Evolutionary conservation across 2,797 vertebrate species (phyloP).

Genomic region (Ctenopoma multispine): DNA sequence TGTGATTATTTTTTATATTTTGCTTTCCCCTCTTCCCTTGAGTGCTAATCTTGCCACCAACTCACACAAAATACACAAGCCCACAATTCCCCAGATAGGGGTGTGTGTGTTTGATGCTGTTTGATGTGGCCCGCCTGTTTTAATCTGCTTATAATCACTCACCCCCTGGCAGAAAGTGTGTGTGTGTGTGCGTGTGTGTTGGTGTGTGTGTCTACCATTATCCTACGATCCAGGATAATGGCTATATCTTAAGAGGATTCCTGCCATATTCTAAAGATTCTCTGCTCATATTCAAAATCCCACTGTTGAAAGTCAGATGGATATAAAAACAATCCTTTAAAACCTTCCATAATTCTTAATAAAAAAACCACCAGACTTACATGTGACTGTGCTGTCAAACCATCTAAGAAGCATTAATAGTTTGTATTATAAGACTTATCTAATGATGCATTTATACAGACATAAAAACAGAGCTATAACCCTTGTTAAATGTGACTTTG

Average conservation of each 20-base stretch:
- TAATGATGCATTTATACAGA: background rate
- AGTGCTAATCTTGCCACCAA: conserved; percentile 61
- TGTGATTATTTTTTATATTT: conserved; percentile 61
- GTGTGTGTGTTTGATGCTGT: conserved; percentile 68
- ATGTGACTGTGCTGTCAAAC: background rate
- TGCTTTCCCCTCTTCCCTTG: conserved; percentile 29
- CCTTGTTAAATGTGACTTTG: conserved; percentile 12
- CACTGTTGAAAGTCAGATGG: conserved; percentile 37
- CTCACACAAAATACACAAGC: conserved; percentile 38
- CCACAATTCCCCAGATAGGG: conserved; percentile 49
- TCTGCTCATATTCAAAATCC: conserved; percentile 47
- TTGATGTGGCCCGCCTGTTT: conserved; percentile 72
- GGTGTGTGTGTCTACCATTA: conserved; percentile 31
- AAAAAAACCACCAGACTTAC: background rate
- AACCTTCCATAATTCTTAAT: conserved; percentile 13
- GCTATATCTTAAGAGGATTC: conserved; percentile 72
- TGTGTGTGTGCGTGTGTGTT: conserved; percentile 31
- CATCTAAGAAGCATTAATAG: conserved; percentile 25
- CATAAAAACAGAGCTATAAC: conserved; percentile 2
- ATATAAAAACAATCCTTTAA: conserved; percentile 45
- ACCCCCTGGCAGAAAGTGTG: conserved; percentile 35
- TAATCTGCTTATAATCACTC: conserved; percentile 77
- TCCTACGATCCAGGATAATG: conserved; percentile 57
- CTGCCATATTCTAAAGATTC: conserved; percentile 46
- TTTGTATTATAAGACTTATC: conserved; percentile 11